A percentile compares a stretch with the other conserved stretches of the same genome.
phyloP scores from a whole-genome alignment of 2,113 vertebrate species.

The Psephotus haematonotus region DNA sequence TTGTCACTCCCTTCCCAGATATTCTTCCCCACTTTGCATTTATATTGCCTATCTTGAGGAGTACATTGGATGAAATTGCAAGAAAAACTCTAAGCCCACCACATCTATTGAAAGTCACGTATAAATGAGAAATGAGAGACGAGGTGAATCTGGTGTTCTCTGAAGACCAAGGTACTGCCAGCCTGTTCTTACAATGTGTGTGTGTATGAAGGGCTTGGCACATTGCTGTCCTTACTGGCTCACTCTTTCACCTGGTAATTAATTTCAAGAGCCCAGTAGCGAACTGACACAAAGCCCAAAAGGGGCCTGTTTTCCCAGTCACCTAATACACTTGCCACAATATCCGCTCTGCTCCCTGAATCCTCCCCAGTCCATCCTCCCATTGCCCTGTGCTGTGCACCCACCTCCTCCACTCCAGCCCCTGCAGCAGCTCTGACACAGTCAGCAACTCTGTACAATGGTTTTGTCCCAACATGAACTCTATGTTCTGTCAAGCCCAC shows the following conservation, averaged over 20 bases:
- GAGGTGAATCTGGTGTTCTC: not conserved
- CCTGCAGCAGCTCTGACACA: fast-evolving
- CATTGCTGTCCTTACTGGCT: not conserved
- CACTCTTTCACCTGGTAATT: not conserved
- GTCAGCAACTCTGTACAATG: not conserved
- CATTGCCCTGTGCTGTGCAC: too few species aligned
- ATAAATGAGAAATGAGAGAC: not conserved
- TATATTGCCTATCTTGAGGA: not conserved
- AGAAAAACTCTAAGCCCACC: not conserved
- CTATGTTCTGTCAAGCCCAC: not conserved
- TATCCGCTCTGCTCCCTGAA: not conserved
- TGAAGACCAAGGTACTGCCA: not conserved
- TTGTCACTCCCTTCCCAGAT: not conserved
- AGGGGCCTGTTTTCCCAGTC: not conserved
- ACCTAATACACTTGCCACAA: not conserved
- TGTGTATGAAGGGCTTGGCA: not conserved
- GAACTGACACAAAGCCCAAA: not conserved
- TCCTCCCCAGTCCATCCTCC: not conserved
- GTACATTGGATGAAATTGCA: not conserved
- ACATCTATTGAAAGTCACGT: not conserved
- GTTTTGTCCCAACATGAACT: not conserved
- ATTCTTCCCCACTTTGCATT: not conserved
- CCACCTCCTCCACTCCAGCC: not conserved
- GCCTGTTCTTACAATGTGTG: not conserved
- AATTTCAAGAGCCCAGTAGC: not conserved